Conservation (phyloP, 2,888 invertebrate genomes). For the Patella ulyssiponensis region DNA sequence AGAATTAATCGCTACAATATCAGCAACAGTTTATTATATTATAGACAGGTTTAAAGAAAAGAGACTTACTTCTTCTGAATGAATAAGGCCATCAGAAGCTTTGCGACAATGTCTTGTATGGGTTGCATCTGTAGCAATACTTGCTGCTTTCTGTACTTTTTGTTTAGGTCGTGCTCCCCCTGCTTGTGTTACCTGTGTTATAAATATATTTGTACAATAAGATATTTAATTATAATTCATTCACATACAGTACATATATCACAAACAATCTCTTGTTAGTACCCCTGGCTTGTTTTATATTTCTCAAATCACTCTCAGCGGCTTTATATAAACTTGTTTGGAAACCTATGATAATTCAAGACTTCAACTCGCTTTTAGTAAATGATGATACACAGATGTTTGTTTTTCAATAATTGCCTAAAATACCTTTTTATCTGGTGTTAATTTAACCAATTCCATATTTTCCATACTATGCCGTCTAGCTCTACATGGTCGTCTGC, state of each 20-base stretch:
- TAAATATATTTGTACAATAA: background rate
- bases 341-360: too few relatives aligned
- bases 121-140: slow-evolving; percentile 57
- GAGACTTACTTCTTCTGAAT: slow-evolving; percentile 3
- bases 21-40: background rate
- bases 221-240: background rate
- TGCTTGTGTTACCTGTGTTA: background rate
- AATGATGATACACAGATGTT: too few relatives aligned
- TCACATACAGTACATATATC: too few relatives aligned
- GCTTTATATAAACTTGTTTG: too few relatives aligned
- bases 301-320: too few relatives aligned
- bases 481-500: slow-evolving; percentile 44
- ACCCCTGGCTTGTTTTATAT: too few relatives aligned
- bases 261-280: too few relatives aligned
- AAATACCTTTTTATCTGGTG: slow-evolving; percentile 64
- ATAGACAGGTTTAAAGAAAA: background rate
- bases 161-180: slow-evolving; percentile 60
- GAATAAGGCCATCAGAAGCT: slow-evolving; percentile 7
- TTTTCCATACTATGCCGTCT: slow-evolving; percentile 88
- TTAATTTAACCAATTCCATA: slow-evolving; percentile 90
- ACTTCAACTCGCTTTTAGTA: too few relatives aligned
- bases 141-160: slow-evolving; percentile 66
- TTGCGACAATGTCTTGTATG: slow-evolving; percentile 24
- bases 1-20: too few relatives aligned
- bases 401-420: too few relatives aligned